Base-by-base conservation (phyloP, 2,888 invertebrate species). In the Andrena dorsata region DNA sequence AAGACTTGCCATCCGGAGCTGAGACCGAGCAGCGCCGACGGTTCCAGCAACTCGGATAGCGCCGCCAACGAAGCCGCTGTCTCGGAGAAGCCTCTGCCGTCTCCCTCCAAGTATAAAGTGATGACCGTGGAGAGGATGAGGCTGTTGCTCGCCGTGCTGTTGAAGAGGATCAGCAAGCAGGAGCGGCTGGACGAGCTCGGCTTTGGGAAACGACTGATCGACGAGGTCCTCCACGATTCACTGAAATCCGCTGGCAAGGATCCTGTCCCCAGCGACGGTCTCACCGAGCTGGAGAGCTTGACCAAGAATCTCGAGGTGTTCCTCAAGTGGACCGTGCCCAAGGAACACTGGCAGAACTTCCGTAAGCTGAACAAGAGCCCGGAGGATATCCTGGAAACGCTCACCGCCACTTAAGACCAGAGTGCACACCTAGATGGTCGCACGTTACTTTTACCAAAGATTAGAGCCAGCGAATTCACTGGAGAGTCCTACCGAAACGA, bases 131-230 rank as follows among this genome's bases (percentile, higher is more conserved):
- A 97, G 72, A 96, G 96, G 87, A 96, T 98, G 96, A 95, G 98
- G 77, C 95, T 97, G 85, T 95, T 97, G 53, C 95, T 98, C 85
- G 98, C 98, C 1, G 96, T 98, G 60, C 95, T 98, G 58, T 94
- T 98, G 71, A 97, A 97, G 90, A 97, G 97, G 94, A 98, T 98
- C 85, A 97, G 97, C 23, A 96, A 96, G n/a, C 96, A 96, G 85
- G 96, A 97, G 88, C 96, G 96, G 90, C 95, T 98, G 63, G 96
- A 96, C 82, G 96, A 96, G 90, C 94, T 98, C 91, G 98, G 98
- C 89, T 96, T 96, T 94, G 97, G 97, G 78, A 95, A 95, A 89
- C 93, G 96, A 68, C 95, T 97, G 7, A 97, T 98, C 83, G 98
- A 98, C 92, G 97, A 97, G 84, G 96, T 98, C 3, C 95, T 98